Percentiles rank a stretch among this genome's conserved stretches.
Conservation (phyloP, 30 jellyfish, hydroid and myxozoan species). For the Sanderia malayensis region DNA sequence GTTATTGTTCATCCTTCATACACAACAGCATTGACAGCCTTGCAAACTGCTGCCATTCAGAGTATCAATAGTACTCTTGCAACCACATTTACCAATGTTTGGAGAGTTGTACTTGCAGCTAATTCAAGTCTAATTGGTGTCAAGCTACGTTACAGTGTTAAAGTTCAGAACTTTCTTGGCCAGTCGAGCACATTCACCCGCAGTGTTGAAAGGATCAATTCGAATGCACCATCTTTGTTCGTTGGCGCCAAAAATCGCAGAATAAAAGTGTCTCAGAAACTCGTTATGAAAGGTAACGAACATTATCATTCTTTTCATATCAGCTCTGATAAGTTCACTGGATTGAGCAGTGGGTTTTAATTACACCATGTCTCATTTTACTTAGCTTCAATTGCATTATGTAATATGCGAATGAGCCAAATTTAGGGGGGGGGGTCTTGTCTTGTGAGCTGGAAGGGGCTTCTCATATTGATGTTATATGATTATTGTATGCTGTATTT, state of each 20-base stretch:
- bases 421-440: too few relatives aligned
- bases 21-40: neutral
- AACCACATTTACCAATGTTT: neutral
- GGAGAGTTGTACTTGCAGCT: conserved; percentile 4
- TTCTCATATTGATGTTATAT: too few relatives aligned
- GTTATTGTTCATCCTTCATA: conserved; percentile 4
- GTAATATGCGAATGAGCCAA: too few relatives aligned
- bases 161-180: conserved; percentile 33
- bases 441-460: too few relatives aligned
- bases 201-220: conserved; percentile 23
- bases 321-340: too few relatives aligned
- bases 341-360: too few relatives aligned
- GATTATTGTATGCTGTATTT: too few relatives aligned
- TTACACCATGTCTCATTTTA: too few relatives aligned
- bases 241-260: conserved; percentile 1
- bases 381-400: too few relatives aligned
- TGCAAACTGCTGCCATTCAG: conserved; percentile 26
- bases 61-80: conserved; percentile 10
- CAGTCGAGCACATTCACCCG: neutral
- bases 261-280: conserved; percentile 10
- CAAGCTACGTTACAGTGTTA: conserved; percentile 18
- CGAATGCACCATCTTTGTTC: conserved; percentile 1
- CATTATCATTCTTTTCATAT: too few relatives aligned
- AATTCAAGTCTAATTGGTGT: conserved; percentile 17
- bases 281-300: conserved; percentile 16